These are phyloP conservation scores for Cephalotes varians DNA, from an alignment of 2,888 invertebrate genomes.

Conservation along the genomic window DNA sequence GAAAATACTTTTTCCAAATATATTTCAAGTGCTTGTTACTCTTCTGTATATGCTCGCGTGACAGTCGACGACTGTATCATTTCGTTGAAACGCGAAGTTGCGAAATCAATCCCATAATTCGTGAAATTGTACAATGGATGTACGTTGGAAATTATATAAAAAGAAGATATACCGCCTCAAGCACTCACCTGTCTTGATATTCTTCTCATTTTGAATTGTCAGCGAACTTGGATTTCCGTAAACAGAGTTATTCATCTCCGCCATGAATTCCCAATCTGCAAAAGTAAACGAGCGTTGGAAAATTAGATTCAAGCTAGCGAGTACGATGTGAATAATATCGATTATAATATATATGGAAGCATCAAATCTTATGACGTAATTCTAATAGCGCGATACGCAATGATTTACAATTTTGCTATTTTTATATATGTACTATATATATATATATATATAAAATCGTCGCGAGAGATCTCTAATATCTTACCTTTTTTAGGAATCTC, in stretches of 20 bases:
- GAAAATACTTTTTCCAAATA: constrained; percentile 66
- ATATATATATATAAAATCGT: neutral
- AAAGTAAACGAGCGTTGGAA: constrained; percentile 54
- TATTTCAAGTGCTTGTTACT: constrained; percentile 40
- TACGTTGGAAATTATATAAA: neutral
- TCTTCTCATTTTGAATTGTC: constrained; percentile 87
- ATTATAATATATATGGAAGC: neutral
- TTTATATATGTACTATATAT: too few relatives aligned
- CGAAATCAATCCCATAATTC: constrained; percentile 21
- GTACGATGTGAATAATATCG: constrained; percentile 25
- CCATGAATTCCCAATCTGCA: constrained; percentile 86
- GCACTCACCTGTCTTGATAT: constrained; percentile 79
- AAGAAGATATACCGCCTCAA: neutral
- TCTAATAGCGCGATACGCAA: neutral
- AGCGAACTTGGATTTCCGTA: constrained; percentile 89
- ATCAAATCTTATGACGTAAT: neutral
- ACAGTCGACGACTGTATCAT: constrained; percentile 14
- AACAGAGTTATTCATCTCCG: constrained; percentile 88
- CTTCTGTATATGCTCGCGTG: constrained; percentile 16
- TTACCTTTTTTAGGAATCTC: constrained; percentile 86
- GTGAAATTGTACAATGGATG: neutral
- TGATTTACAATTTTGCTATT: neutral
- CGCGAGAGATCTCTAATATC: constrained; percentile 51
- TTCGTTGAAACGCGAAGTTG: constrained; percentile 23
- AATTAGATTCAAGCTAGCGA: constrained; percentile 25